phyloP scores from a whole-genome alignment of 2,888 invertebrate species.

The Stegana nigrithorax region DNA sequence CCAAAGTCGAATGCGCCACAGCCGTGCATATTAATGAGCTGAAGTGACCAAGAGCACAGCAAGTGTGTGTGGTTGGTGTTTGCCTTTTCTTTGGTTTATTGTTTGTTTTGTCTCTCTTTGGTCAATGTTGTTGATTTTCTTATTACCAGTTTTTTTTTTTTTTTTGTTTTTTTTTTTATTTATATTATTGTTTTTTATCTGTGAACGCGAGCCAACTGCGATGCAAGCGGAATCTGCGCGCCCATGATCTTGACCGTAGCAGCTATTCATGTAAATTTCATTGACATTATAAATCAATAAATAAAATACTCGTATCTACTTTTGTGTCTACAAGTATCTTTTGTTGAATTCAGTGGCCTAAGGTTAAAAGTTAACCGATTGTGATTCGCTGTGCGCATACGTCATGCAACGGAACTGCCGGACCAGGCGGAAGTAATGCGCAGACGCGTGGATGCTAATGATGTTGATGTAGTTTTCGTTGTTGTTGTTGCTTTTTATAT shows the following conservation, averaged over 20 bases:
- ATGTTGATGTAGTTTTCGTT: conserved; percentile 26
- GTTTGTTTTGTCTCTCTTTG: no score
- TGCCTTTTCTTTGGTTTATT: no score
- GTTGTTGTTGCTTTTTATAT: conserved; percentile 26
- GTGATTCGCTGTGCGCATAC: conserved; percentile 30
- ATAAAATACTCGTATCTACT: no score
- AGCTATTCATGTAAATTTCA: conserved; percentile 37
- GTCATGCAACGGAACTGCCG: conserved; percentile 53
- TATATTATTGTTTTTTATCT: not conserved
- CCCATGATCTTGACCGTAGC: conserved; percentile 54
- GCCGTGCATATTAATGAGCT: conserved; percentile 1
- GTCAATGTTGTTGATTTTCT: no score
- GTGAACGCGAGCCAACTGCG: not conserved
- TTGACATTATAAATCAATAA: conserved; percentile 50
- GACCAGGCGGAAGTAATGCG: conserved; percentile 50
- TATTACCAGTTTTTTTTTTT: conserved; percentile 33
- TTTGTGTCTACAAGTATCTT: conserved; percentile 10
- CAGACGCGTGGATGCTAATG: conserved; percentile 28
- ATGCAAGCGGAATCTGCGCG: conserved; percentile 16
- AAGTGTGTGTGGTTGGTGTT: not conserved
- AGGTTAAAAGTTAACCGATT: conserved; percentile 60
- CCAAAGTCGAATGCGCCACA: not conserved
- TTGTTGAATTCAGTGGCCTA: no score
- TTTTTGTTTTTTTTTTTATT: not conserved
- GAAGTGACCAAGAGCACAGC: not conserved